Base-by-base conservation (phyloP, 2,797 vertebrate species). In the Pangasius larnaudii region DNA sequence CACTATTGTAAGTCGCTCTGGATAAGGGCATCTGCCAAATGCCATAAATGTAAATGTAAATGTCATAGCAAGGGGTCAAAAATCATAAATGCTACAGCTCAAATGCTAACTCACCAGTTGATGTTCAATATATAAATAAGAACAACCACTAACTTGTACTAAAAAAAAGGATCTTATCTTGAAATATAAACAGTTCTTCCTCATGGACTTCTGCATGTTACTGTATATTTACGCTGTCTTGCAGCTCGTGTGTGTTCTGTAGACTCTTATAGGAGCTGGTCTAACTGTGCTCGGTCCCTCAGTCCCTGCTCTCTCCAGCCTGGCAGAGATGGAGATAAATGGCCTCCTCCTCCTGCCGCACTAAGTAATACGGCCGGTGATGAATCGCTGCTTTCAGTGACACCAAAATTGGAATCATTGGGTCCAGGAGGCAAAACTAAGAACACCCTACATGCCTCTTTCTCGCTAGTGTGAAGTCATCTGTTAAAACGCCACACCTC, bases 331-430 rank as follows among this genome's bases (percentile, higher is more conserved):
- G 86, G 94, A 96, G 91, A 95, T 94, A 93, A 96, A 96, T 95
- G 91, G 93, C 95, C 94, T 94, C 91, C 91, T 93, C 95, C 93
- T 92, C 90, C 94, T 74, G 88, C 93, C 94, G 93, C 95, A 94
- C 94, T 96, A 96, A 96, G 94, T 92, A 91, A 93, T 93, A 95
- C 93, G 90, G 93, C 87, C 91, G 89, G 92, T 96, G 95, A 94
- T 94, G 93, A 95, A 94, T 96, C 87, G 86, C 93, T 94, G 93
- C 92, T 94, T 94, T 95, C 95, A 92, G 90, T 93, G 95, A 90
- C 92, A 93, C 92, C 91, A 95, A 95, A 96, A 95, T 95, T 94
- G 94, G 93, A 95, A 94, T 93, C 92, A 93, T 91, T 93, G 93
- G 93, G 91, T 94, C 93, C 91, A 49, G 94, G 91, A 92, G 93